These are phyloP conservation scores for Dolichomitus sp. DNA, from an alignment of 2,888 invertebrate genomes.

Conservation along the genomic window DNA sequence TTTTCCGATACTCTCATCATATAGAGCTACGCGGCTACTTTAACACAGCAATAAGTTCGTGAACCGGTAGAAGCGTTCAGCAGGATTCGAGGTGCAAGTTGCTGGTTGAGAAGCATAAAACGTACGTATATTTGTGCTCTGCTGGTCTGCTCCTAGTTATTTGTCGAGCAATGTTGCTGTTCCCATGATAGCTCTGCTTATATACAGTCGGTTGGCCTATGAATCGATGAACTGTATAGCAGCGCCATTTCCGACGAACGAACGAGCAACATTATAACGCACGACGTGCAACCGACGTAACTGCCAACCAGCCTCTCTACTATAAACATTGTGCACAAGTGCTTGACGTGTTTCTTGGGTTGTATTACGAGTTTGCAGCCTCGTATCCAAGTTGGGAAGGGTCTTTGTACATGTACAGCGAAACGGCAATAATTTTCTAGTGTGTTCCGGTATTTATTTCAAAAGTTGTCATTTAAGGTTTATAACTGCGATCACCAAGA, in stretches of 20 bases:
- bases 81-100: background rate
- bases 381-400: background rate
- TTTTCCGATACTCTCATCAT: background rate
- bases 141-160: background rate
- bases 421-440: background rate
- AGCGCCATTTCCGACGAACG: background rate
- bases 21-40: background rate
- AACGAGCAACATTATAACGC: constrained; percentile 16
- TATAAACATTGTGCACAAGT: constrained; percentile 5
- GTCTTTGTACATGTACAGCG: background rate
- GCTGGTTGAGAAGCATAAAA: background rate
- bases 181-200: background rate
- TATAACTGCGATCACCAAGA: background rate
- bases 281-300: background rate
- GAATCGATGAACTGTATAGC: background rate
- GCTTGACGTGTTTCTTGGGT: background rate
- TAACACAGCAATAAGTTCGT: constrained; percentile 6
- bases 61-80: background rate
- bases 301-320: constrained; percentile 8
- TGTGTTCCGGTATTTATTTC: background rate
- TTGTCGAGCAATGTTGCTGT: constrained; percentile 1
- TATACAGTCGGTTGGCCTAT: background rate
- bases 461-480: background rate
- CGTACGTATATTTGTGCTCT: background rate
- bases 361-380: background rate